Conservation (phyloP, 2,888 invertebrate genomes). For the Cephus pygmeus region DNA sequence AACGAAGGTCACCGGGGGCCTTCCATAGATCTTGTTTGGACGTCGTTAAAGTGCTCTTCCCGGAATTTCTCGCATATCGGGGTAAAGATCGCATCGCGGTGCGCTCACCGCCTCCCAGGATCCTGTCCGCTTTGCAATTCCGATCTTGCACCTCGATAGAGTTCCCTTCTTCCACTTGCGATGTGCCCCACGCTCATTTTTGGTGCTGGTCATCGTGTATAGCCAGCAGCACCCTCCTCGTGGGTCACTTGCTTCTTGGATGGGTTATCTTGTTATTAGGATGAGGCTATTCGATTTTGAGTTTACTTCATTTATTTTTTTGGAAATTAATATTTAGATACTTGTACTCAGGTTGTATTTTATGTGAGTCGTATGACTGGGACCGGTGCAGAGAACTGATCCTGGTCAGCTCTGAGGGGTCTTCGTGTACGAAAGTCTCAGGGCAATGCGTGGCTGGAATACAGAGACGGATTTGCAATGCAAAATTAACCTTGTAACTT, state of each 20-base stretch:
- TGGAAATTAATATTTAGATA: background rate
- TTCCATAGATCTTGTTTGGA: slow-evolving; percentile 63
- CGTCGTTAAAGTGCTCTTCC: slow-evolving; percentile 64
- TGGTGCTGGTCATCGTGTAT: background rate
- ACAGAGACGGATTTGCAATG: background rate
- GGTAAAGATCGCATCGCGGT: slow-evolving; percentile 54
- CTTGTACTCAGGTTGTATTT: background rate
- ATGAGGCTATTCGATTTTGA: background rate
- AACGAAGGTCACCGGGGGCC: slow-evolving; percentile 54
- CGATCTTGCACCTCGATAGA: slow-evolving; percentile 63
- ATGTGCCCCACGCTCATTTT: slow-evolving; percentile 30
- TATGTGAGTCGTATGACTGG: background rate
- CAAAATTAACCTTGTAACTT: background rate
- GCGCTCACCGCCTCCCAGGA: slow-evolving; percentile 45
- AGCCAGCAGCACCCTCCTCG: background rate
- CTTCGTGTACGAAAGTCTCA: background rate
- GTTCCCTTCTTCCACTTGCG: slow-evolving; percentile 43
- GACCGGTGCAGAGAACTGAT: background rate
- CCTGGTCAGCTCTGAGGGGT: background rate
- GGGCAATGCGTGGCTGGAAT: background rate
- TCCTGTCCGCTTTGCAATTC: slow-evolving; percentile 63
- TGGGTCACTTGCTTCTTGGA: background rate
- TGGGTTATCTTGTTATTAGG: background rate
- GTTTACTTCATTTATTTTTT: background rate
- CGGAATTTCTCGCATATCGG: slow-evolving; percentile 61